Evolutionary conservation across 2,113 vertebrate genomes (phyloP).

Genomic region (Lipophrys pholis): DNA sequence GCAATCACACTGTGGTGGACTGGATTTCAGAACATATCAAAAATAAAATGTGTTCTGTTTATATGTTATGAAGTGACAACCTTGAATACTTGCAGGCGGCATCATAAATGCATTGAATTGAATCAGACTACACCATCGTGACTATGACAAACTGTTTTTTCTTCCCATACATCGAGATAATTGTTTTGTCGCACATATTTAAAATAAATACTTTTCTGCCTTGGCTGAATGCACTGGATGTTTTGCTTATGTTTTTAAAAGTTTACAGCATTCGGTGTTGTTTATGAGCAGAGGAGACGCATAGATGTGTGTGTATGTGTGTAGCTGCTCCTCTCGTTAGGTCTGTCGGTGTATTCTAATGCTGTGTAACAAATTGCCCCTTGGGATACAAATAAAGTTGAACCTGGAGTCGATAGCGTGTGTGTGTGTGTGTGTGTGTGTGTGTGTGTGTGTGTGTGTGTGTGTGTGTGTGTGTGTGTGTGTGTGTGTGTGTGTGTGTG

Average conservation of each 20-base stretch:
- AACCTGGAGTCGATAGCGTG: background rate
- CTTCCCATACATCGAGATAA: too few relatives aligned
- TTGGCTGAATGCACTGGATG: background rate
- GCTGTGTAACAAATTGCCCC: background rate
- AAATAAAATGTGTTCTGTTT: too few relatives aligned
- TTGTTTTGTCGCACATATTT: background rate
- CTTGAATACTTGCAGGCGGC: too few relatives aligned
- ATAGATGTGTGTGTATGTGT: background rate
- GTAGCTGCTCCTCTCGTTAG: background rate
- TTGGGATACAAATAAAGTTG: background rate
- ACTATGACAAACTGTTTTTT: too few relatives aligned
- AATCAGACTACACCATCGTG: too few relatives aligned
- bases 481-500: conserved; percentile 48
- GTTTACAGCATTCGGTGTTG: background rate
- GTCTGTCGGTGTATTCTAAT: background rate
- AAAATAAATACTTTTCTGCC: background rate
- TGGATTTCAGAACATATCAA: too few relatives aligned
- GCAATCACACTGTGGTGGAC: too few relatives aligned
- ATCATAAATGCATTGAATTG: too few relatives aligned
- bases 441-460: conserved; percentile 14
- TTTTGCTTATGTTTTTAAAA: background rate
- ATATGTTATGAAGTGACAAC: too few relatives aligned
- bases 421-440: background rate
- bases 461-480: conserved; percentile 25
- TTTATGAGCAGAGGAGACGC: background rate